Evolutionary conservation across 2,113 vertebrate species (phyloP).

Genomic region (Brienomyrus longianalis): DNA sequence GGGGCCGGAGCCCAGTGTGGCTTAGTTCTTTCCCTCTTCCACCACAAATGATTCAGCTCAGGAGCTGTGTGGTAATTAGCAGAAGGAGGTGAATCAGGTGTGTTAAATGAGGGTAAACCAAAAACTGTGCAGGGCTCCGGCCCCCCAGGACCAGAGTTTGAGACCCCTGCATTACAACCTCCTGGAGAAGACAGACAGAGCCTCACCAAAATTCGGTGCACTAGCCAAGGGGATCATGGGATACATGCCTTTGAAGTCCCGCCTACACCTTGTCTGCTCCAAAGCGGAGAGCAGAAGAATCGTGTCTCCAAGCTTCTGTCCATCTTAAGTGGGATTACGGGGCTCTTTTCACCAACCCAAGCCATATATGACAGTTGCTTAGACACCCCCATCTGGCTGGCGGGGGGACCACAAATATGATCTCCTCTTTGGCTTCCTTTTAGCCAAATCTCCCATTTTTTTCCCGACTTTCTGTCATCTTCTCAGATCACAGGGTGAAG

Average conservation of each 20-base stretch:
- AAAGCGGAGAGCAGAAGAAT: not conserved
- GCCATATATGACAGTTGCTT: not conserved
- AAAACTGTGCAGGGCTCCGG: too few species aligned
- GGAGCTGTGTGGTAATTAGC: too few species aligned
- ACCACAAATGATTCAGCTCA: too few species aligned
- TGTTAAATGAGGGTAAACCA: not conserved
- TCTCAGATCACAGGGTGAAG: not conserved
- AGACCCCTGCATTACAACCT: not conserved
- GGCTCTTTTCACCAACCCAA: not conserved
- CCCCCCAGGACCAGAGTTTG: too few species aligned
- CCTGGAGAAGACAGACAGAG: not conserved
- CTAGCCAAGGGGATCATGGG: not conserved
- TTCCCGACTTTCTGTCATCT: not conserved
- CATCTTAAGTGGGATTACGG: constrained; percentile 13
- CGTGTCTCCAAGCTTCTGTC: not conserved
- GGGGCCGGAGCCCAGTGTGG: too few species aligned
- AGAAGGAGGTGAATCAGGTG: too few species aligned
- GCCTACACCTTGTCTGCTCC: constrained; percentile 1
- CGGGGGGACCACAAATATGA: not conserved
- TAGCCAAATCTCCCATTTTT: not conserved
- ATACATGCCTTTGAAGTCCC: not conserved
- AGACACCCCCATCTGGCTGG: not conserved
- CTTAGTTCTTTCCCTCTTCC: too few species aligned
- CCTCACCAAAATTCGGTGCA: not conserved
- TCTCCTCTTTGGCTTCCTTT: not conserved